Evolutionary conservation across 2,797 vertebrate genomes (phyloP).

Genomic region (Podarcis lilfordi): DNA sequence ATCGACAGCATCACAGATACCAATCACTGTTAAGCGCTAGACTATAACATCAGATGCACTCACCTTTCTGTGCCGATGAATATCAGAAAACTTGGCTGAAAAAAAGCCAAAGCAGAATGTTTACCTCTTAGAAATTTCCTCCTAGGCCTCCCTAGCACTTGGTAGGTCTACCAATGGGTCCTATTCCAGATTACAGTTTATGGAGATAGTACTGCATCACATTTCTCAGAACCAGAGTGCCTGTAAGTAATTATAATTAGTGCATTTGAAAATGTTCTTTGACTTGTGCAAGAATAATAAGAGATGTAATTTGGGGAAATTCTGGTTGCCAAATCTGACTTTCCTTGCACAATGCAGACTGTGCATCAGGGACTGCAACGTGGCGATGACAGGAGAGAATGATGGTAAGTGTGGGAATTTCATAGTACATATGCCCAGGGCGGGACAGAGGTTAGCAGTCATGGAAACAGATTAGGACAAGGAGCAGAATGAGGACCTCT

Average conservation of each 20-base stretch:
- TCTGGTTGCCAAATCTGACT: background rate
- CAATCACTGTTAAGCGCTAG: background rate
- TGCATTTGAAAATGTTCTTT: background rate
- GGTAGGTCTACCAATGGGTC: background rate
- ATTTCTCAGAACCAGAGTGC: background rate
- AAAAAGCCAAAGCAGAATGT: background rate
- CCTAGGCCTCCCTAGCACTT: background rate
- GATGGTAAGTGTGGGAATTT: background rate
- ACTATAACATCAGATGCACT: background rate
- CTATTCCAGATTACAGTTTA: background rate
- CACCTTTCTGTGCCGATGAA: background rate
- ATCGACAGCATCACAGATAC: background rate
- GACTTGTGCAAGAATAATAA: conserved; percentile 2
- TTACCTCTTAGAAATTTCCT: background rate
- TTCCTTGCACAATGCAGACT: background rate
- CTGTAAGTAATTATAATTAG: background rate
- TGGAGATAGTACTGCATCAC: background rate
- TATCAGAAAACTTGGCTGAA: background rate
- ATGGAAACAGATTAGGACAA: background rate
- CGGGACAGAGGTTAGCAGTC: background rate
- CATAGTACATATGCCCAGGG: background rate
- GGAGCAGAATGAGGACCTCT: background rate
- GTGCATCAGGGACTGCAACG: background rate
- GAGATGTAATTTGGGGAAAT: background rate
- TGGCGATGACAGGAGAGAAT: background rate